These are phyloP conservation scores for Melipona bicolor DNA, from an alignment of 2,888 invertebrate genomes.

Conservation along the genomic window DNA sequence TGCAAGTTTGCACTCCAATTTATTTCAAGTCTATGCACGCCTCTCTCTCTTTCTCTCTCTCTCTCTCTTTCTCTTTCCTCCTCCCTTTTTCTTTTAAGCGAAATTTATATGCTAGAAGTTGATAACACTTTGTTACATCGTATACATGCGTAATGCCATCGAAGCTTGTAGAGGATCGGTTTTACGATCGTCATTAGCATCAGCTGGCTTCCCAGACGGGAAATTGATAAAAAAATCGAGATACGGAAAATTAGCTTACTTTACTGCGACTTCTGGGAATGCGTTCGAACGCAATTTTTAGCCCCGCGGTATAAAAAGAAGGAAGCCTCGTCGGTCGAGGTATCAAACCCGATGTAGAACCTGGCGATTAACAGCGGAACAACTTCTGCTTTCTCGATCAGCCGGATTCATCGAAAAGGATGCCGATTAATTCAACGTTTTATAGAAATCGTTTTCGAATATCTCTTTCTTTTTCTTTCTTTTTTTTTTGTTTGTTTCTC, in stretches of 20 bases:
- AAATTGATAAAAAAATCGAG: slow-evolving; percentile 1
- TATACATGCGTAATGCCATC: slow-evolving; percentile 34
- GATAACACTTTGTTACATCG: slow-evolving; percentile 41
- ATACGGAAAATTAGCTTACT: slow-evolving; percentile 36
- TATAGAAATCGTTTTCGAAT: slow-evolving; percentile 16
- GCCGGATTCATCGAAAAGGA: slow-evolving; percentile 5
- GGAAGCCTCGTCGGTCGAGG: background rate
- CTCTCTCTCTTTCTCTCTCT: background rate
- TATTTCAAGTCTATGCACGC: slow-evolving; percentile 33
- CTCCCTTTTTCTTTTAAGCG: background rate
- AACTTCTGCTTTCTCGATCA: slow-evolving; percentile 5
- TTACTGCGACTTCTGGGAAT: slow-evolving; percentile 38
- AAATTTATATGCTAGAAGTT: slow-evolving; percentile 29
- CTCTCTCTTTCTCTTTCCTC: background rate
- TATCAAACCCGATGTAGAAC: background rate
- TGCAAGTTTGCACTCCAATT: slow-evolving; percentile 39
- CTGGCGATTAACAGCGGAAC: slow-evolving; percentile 7
- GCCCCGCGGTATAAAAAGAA: slow-evolving; percentile 3
- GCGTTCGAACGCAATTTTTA: slow-evolving; percentile 29
- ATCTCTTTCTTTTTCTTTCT: too few relatives aligned
- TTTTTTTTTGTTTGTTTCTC: background rate
- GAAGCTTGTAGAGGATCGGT: slow-evolving; percentile 24
- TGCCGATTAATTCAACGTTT: slow-evolving; percentile 22
- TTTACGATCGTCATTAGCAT: slow-evolving; percentile 42
- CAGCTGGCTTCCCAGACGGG: slow-evolving; percentile 26